A percentile compares a stretch with the other conserved stretches of the same genome.
phyloP scores from a whole-genome alignment of 2,113 vertebrate genomes.

The Nannospalax galili region DNA sequence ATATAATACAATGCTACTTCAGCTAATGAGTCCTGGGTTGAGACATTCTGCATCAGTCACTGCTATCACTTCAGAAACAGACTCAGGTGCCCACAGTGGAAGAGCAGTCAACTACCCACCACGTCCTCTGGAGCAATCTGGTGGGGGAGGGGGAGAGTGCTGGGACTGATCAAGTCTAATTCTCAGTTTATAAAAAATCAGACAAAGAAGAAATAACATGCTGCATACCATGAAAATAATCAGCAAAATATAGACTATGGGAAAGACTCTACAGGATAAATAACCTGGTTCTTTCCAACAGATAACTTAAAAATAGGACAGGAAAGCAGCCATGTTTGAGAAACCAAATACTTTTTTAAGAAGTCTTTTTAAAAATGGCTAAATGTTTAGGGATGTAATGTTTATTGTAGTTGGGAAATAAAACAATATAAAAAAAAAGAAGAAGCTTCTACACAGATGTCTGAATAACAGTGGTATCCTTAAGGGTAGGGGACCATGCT shows the following conservation, averaged over 20 bases:
- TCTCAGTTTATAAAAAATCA: neutral
- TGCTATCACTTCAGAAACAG: neutral
- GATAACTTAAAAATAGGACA: neutral
- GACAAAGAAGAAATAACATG: neutral
- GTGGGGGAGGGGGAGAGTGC: too few relatives aligned
- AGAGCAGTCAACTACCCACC: neutral
- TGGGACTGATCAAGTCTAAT: neutral
- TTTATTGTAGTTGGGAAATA: neutral
- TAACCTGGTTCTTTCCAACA: neutral
- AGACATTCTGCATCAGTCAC: neutral
- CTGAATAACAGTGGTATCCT: neutral
- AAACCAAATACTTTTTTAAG: neutral
- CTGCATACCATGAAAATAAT: neutral
- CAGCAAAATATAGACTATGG: neutral
- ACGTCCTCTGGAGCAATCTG: neutral
- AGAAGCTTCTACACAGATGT: neutral
- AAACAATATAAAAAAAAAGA: neutral
- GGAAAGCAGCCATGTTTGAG: neutral
- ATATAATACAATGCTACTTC: neutral
- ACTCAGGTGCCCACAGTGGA: neutral
- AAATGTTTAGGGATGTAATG: neutral
- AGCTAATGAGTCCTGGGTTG: neutral
- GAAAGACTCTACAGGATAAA: neutral
- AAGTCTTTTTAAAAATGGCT: neutral
- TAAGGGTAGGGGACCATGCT: neutral